Evolutionary conservation across 2,113 vertebrate species (phyloP), one percentile per base, ranked within the genome.

Genomic region (Rhombomys opimus): DNA sequence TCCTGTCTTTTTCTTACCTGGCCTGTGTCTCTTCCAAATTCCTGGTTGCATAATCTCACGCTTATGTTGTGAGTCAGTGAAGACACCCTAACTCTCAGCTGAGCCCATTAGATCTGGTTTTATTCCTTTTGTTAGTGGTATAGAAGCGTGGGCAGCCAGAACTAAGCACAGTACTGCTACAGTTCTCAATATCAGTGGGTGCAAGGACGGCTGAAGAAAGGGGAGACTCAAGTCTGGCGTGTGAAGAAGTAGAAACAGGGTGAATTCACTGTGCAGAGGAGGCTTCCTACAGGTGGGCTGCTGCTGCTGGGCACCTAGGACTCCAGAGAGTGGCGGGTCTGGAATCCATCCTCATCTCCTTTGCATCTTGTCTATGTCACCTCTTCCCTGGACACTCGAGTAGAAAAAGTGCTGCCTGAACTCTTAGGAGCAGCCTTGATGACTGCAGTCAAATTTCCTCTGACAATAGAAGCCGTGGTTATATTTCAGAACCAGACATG

Each of bases 401-500:
- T 77, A 87, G 90, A 32, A 90, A 93, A 93, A 86, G 84, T n/a
- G 78, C 38, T 61, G n/a, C 54, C 91, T 89, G 84, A 94, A 50
- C 7, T 91, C 70, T 88, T 86, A 11, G 50, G 86, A 25, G 52
- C 41, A 93, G 77, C 75, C 65, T 95, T 89, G 81, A 85, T 93
- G 90, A 90, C 85, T 91, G 61, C 94, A 7, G 35, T 95, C 85
- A 93, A 68, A 89, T 97, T 95, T 96, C 63, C 85, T 95, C 61
- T 23, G 50, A 94, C 92, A 63, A 70, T 87, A 81, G 94, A 90
- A 87, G 15, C 65, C 91, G 54, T 87, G 65, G 25, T 86, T 93
- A 25, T 90, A 95, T 95, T 86, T 96, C 41, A 95, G 85, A 96
- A 95, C 87, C 81, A 94, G 97, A 94, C 85, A 70, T 86, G 93